These are phyloP conservation scores for Mustela lutreola DNA, from an alignment of 2,113 vertebrate genomes.

Conservation along the genomic window DNA sequence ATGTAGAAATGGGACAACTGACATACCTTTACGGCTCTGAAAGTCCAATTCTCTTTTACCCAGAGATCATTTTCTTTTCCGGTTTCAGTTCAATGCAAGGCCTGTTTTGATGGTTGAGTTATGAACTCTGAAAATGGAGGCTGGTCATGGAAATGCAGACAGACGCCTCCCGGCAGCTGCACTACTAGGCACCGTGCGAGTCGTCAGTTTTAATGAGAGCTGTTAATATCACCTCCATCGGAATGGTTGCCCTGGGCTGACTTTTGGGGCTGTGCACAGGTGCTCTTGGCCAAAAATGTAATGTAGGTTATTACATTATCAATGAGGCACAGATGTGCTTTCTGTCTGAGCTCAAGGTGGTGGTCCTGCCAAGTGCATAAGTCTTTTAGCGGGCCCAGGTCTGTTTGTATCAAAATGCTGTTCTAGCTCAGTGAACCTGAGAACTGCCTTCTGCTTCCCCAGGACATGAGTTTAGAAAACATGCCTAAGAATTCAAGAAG, in stretches of 20 bases:
- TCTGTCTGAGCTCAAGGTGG: constrained; percentile 81
- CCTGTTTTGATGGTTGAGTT: constrained; percentile 67
- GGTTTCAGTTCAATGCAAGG: constrained; percentile 67
- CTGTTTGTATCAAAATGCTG: constrained; percentile 83
- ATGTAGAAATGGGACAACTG: background rate
- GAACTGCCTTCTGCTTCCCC: constrained; percentile 85
- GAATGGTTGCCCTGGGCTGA: constrained; percentile 87
- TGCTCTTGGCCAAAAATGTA: constrained; percentile 86
- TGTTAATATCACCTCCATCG: constrained; percentile 87
- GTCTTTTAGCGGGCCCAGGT: constrained; percentile 81
- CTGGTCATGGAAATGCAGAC: constrained; percentile 72
- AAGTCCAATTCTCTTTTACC: constrained; percentile 14
- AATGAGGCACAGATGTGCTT: constrained; percentile 88
- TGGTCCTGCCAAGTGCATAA: constrained; percentile 82
- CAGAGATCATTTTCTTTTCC: background rate
- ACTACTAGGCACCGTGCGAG: constrained; percentile 69
- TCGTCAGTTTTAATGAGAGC: constrained; percentile 86
- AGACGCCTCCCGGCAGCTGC: constrained; percentile 65
- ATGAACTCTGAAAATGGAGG: constrained; percentile 80
- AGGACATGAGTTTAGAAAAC: constrained; percentile 43
- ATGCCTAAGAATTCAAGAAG: constrained; percentile 51
- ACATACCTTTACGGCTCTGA: background rate
- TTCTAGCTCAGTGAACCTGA: constrained; percentile 87
- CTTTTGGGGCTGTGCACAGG: constrained; percentile 86
- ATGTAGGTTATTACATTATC: constrained; percentile 88